Evolutionary conservation across 1,140 invertebrate genomes (phyloP), one percentile per base, ranked within the genome.

Genomic region (Triops longicaudatus): DNA sequence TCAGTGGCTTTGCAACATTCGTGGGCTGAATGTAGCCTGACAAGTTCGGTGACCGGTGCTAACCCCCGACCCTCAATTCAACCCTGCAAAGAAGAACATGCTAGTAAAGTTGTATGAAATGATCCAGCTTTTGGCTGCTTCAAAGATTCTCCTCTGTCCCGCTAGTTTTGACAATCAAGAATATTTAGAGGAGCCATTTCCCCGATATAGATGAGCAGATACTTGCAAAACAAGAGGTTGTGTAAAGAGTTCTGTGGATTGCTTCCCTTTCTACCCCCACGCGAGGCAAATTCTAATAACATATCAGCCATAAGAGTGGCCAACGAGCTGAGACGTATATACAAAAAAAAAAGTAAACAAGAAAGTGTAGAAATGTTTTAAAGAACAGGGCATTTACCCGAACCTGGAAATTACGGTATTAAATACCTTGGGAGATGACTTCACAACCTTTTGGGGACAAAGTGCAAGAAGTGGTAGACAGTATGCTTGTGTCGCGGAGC

Each of bases 111-210:
- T n/a, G 14, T n/a, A 12, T 5, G 50, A 63, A 17, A 63, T 63
- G 50, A 63, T 22, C 50, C n/a, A 63, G 17, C 10, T 63, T 22
- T 22, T 3, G n/a, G 22, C 14, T 6, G 50, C 14, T 63, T 63
- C 50, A 63, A 2, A 63, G 50, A 63, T 63, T 63, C 0, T 14
- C 22, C 50, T 5, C 17, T 22, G 5, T 14, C 22, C 44, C 14
- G 5, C n/a, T 63, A 63, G 50, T 63, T 63, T 63, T 63, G 50
- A 63, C 50, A 63, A 63, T 63, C 50, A 63, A 63, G 6, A 63
- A 22, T 17, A 22, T 63, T 7, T 63, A 63, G 17, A 63, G 14
- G 50, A 14, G 14, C 6, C 50, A 5, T 63, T 63, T 63, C 14
- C 50, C 50, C 50, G 17, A 63, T 63, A 22, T 14, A 22, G 22